phyloP scores from a whole-genome alignment of 2,113 vertebrate species.

The Trematocara unimaculatum region DNA sequence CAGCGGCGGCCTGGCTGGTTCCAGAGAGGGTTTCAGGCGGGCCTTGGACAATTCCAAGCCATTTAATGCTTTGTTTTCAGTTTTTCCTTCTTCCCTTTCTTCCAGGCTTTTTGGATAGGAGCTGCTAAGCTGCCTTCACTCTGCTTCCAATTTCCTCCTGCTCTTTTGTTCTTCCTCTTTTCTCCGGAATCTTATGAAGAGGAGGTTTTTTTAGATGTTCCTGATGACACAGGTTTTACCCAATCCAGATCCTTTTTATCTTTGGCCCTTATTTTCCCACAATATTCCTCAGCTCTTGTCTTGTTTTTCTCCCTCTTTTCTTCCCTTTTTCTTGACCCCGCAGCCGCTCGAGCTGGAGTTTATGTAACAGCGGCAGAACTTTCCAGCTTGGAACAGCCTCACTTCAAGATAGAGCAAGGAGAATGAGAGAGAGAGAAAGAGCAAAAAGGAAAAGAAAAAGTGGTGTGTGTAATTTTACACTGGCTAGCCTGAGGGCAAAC shows the following conservation, averaged over 20 bases:
- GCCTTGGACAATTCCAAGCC: constrained; percentile 2
- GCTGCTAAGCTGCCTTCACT: constrained; percentile 48
- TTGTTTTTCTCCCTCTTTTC: constrained; percentile 17
- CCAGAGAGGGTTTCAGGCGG: constrained; percentile 8
- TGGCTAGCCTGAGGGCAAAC: not conserved
- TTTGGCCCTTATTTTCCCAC: constrained; percentile 29
- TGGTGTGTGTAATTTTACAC: constrained; percentile 49
- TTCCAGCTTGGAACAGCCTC: constrained; percentile 52
- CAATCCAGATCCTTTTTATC: constrained; percentile 39
- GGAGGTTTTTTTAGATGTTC: constrained; percentile 15
- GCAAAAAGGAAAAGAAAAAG: not conserved
- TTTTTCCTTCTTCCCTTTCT: constrained; percentile 41
- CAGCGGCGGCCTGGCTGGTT: constrained; percentile 12
- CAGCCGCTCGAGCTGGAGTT: constrained; percentile 25
- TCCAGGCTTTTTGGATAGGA: constrained; percentile 43
- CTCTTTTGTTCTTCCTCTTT: constrained; percentile 52
- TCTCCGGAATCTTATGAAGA: constrained; percentile 40
- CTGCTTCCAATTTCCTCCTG: constrained; percentile 63
- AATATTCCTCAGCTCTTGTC: constrained; percentile 14
- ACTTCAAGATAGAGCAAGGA: constrained; percentile 21
- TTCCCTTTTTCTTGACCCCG: constrained; percentile 26
- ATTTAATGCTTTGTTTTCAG: constrained; percentile 54
- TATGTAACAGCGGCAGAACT: constrained; percentile 42
- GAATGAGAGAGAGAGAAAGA: constrained; percentile 1
- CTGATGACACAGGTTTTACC: constrained; percentile 41